Base-by-base conservation (phyloP, 2,888 invertebrate genomes). In the Drosophila prostipennis region DNA sequence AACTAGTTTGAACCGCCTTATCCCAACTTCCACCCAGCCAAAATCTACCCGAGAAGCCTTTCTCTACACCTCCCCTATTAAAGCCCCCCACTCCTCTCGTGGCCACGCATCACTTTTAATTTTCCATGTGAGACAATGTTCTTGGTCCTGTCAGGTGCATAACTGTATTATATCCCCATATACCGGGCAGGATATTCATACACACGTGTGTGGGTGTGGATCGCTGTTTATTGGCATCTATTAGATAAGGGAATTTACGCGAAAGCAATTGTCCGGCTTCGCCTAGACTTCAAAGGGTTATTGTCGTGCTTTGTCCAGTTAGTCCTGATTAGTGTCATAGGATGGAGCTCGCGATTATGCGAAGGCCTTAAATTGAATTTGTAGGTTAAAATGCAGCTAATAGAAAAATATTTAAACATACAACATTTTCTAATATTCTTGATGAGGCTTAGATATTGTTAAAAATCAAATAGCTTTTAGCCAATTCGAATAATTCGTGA, bases 201-300 rank as follows among this genome's bases (percentile, higher is more conserved):
- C 34, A 34, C 3, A 11, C 11, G 46, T 39, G 40, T 36, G 39
- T 52, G 34, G 11, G 45, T 51, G 45, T 57, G 14, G 39, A 39
- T 46, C 51, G 32, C 58, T 74, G 75, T 77, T 82, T 87, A 82
- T 82, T 87, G 82, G 87, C 87, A 82, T 81, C 80, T 76, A 85
- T 87, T 79, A 87, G 83, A 82, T 87, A 82, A 82, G 76, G 79
- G 82, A 87, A 85, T 82, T 82, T 82, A 82, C 82, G 87, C 51
- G 71, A 59, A 74, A 40, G 40, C 79, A 84, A 75, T 84, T 73
- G 79, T 68, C 51, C 46, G 34, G 59, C 53, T 59, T 59, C 71
- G 32, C 65, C 19, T 64, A 13, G 23, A 61, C 72, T 59, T 73
- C 65, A 64, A 72, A 72, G 63, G 64, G 19, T 13, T 10, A 54